Base-by-base conservation (phyloP, 35 echinoderm and acorn worm species). In the Heliocidaris tuberculata region DNA sequence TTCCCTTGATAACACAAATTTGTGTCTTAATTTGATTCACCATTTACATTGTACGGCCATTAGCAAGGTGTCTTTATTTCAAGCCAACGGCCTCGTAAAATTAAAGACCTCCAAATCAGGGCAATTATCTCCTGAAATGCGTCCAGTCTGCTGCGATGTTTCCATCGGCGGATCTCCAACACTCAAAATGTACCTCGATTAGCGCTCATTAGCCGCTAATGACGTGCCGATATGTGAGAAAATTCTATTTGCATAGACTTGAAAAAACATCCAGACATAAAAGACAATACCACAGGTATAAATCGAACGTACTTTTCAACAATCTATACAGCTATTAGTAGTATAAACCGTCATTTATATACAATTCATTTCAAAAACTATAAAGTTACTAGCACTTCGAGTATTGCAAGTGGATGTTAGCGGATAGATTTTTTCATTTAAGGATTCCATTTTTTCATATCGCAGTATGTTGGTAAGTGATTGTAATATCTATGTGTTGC, bases 171-270 rank as follows among this genome's bases (percentile, higher is more conserved):
- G 21, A 7, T 24, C 65, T 78, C 27, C 3, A 78, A 27, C 65
- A 78, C 65, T 78, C 65, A 27, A 78, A 78, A 78, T 27, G 19
- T 27, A 78, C 3, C 65, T 78, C 65, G 65, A 78, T 78, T 21
- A 78, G 27, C 65, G 27, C 65, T 78, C 65, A 78, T 78, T 78
- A 78, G 65, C 7, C 6, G 65, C 27, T 78, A 78, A 78, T 78
- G 65, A 71, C 65, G 5, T 78, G 65, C 65, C 65, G 65, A 78
- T 78, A 78, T 78, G 65, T 78, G 65, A 78, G 65, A n/a, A 78
- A 78, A 78, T 78, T 60, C 3, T 78, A 78, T 78, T 78, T 78
- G 65, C 65, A 2, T 24, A 78, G 65, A 78, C 65, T 78, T 78
- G 19, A 8, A 78, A 78, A 78, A 56, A 78, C 65, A 78, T 78